phyloP scores from a whole-genome alignment of 2,888 invertebrate species.

The Xylota sylvarum region DNA sequence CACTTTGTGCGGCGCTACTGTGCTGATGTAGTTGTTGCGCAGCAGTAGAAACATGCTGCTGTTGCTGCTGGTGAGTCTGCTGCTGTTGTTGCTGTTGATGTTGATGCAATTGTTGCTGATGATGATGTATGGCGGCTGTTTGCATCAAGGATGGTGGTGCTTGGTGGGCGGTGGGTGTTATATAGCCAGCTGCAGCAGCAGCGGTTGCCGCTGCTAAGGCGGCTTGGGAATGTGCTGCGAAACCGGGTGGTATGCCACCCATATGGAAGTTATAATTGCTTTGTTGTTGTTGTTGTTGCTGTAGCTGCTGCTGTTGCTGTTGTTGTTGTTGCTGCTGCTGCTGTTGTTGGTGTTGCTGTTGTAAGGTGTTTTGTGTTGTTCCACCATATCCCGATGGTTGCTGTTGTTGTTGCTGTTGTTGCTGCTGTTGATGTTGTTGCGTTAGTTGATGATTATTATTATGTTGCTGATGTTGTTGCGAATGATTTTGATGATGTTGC shows the following conservation, averaged over 20 bases:
- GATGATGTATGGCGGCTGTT: constrained; percentile 78
- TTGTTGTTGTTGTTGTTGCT: constrained; percentile 75
- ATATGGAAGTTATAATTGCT: constrained; percentile 71
- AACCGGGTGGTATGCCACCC: constrained; percentile 61
- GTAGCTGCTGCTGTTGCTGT: constrained; percentile 63
- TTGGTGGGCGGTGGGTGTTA: constrained; percentile 71
- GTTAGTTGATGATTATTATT: constrained; percentile 52
- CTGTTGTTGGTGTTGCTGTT: constrained; percentile 73
- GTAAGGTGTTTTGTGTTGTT: constrained; percentile 66
- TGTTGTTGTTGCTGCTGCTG: constrained; percentile 73
- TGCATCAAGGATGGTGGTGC: constrained; percentile 79
- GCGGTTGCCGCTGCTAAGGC: constrained; percentile 70
- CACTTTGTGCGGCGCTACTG: constrained; percentile 73
- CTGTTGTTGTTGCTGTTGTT: constrained; percentile 77
- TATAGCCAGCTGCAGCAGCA: constrained; percentile 79
- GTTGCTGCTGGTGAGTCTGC: constrained; percentile 60
- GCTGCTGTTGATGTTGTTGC: constrained; percentile 63
- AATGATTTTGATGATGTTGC: constrained; percentile 66
- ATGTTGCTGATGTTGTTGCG: constrained; percentile 64
- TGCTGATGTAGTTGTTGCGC: constrained; percentile 68
- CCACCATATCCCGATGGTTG: constrained; percentile 72
- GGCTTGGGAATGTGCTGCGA: constrained; percentile 74
- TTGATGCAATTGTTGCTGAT: constrained; percentile 70
- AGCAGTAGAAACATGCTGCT: constrained; percentile 68
- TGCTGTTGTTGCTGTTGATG: constrained; percentile 67